Evolutionary conservation across 1,140 invertebrate genomes (phyloP).

Genomic region (Heliconius himera): DNA sequence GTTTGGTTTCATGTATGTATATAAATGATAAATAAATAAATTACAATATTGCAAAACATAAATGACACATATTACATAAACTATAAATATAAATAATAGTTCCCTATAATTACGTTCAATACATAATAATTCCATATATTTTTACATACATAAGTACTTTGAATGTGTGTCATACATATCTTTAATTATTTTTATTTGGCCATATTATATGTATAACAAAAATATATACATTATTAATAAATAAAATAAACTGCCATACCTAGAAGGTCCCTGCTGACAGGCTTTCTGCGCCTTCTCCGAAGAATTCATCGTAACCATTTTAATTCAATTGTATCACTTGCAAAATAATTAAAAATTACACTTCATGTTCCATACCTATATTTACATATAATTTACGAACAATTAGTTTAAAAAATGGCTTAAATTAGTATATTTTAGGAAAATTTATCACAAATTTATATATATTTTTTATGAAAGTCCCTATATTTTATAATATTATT

Average conservation of each 20-base stretch:
- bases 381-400: background rate
- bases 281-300: constrained; percentile 77
- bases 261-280: constrained; percentile 75
- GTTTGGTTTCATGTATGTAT: too few species aligned
- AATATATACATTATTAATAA: background rate
- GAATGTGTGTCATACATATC: too few species aligned
- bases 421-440: background rate
- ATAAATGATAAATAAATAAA: too few species aligned
- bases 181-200: too few species aligned
- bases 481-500: background rate
- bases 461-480: background rate
- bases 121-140: too few species aligned
- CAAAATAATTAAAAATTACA: constrained; percentile 3
- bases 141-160: too few species aligned
- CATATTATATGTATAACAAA: too few species aligned
- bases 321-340: constrained; percentile 47
- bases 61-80: too few species aligned
- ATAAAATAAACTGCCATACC: constrained; percentile 43
- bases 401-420: background rate
- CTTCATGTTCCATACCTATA: background rate
- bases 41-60: too few species aligned
- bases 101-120: too few species aligned
- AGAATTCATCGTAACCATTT: constrained; percentile 82
- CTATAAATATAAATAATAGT: too few species aligned
- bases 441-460: background rate